A percentile compares a stretch with the other conserved stretches of the same genome.
Conservation (phyloP, 2,888 invertebrate genomes). For the Drosophila vallismaia region DNA sequence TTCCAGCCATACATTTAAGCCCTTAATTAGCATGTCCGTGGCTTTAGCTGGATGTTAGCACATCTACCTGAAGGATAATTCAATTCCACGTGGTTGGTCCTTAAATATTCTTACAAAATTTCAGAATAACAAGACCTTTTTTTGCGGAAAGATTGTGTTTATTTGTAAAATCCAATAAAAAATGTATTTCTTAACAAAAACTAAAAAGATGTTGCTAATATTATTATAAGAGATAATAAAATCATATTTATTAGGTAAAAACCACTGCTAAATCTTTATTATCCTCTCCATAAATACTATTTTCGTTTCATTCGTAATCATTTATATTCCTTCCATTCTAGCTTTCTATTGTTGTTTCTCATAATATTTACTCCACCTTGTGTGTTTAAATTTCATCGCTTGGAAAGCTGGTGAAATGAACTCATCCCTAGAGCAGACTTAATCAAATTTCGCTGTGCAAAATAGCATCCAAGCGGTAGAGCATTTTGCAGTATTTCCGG, state of each 20-base stretch:
- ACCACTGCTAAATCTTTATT: too few relatives aligned
- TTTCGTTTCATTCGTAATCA: too few relatives aligned
- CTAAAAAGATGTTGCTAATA: too few relatives aligned
- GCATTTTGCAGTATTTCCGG: constrained; percentile 26
- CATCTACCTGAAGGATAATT: constrained; percentile 2
- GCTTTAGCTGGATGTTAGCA: constrained; percentile 27
- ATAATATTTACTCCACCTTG: constrained; percentile 21
- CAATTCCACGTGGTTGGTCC: constrained; percentile 29
- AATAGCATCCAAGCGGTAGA: constrained; percentile 40
- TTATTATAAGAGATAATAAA: too few relatives aligned
- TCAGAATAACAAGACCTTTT: too few relatives aligned
- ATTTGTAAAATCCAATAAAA: too few relatives aligned
- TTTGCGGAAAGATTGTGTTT: too few relatives aligned
- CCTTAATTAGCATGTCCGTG: constrained; percentile 63
- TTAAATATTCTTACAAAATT: not conserved
- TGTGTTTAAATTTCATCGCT: constrained; percentile 54
- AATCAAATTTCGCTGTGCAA: constrained; percentile 69
- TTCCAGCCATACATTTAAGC: constrained; percentile 8
- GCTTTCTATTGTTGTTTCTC: too few relatives aligned
- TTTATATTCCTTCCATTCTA: too few relatives aligned
- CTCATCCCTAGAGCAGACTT: constrained; percentile 69
- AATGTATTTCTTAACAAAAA: too few relatives aligned
- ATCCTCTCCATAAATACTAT: too few relatives aligned
- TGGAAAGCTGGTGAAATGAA: constrained; percentile 61
- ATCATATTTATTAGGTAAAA: too few relatives aligned